Conservation (phyloP, 2,113 vertebrate species). For the Turnix velox region DNA sequence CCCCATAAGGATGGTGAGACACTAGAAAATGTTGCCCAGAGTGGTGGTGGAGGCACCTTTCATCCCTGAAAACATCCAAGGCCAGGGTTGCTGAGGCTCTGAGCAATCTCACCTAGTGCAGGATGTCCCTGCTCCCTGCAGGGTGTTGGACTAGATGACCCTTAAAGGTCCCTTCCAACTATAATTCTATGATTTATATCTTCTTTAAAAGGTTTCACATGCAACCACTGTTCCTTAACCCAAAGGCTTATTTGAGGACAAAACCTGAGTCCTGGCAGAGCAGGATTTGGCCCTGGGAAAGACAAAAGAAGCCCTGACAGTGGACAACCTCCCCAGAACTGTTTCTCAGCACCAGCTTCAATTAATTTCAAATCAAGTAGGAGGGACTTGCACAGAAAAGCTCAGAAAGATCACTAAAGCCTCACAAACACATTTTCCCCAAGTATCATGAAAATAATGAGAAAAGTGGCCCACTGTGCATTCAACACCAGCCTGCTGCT, state of each 20-base stretch:
- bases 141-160: too few relatives aligned
- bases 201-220: not conserved
- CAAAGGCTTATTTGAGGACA: not conserved
- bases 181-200: not conserved
- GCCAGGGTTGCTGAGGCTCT: too few relatives aligned
- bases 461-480: not conserved
- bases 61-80: too few relatives aligned
- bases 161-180: too few relatives aligned
- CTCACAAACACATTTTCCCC: not conserved
- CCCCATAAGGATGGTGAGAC: too few relatives aligned
- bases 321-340: not conserved
- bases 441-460: not conserved
- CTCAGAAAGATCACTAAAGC: not conserved
- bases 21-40: too few relatives aligned
- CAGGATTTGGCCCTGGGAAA: rapidly evolving
- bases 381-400: not conserved
- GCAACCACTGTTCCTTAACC: not conserved
- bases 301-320: not conserved
- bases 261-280: not conserved
- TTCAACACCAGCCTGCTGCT: not conserved
- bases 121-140: too few relatives aligned
- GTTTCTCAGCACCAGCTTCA: not conserved
- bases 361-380: rapidly evolving
- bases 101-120: too few relatives aligned
- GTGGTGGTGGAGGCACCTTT: too few relatives aligned